Percentiles rank a stretch among this genome's conserved stretches.
phyloP scores from a whole-genome alignment of 2,113 vertebrate genomes.

The Oophaga pumilio region DNA sequence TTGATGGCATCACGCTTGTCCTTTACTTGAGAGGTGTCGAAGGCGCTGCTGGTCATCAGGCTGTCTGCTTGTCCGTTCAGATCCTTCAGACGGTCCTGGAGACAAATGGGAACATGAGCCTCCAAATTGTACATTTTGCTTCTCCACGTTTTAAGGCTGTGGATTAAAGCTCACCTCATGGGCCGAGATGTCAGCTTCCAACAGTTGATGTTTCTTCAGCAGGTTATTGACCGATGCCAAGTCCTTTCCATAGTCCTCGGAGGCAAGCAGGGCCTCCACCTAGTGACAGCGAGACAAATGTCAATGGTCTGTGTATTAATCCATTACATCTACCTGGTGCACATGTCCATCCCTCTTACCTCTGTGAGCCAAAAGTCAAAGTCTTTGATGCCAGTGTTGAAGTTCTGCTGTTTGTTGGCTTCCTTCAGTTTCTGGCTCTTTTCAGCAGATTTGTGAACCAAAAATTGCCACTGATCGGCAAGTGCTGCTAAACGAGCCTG shows the following conservation, averaged over 20 bases:
- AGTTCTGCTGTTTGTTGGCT: constrained; percentile 98
- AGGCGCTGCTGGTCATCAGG: constrained; percentile 93
- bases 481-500: constrained; percentile 87
- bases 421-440: constrained; percentile 99
- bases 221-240: constrained; percentile 97
- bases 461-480: constrained; percentile 97
- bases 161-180: constrained; percentile 81
- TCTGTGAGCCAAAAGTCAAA: constrained; percentile 99
- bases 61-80: constrained; percentile 96
- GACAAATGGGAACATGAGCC: background rate
- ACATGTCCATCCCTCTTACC: constrained; percentile 69
- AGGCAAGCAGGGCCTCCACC: constrained; percentile 96
- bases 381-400: constrained; percentile 98
- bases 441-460: constrained; percentile 96
- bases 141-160: background rate
- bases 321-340: background rate
- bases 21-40: constrained; percentile 94
- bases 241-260: constrained; percentile 98
- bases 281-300: constrained; percentile 59
- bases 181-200: constrained; percentile 97
- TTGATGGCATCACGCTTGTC: constrained; percentile 93
- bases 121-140: background rate
- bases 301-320: background rate
- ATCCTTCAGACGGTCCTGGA: constrained; percentile 94
- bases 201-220: constrained; percentile 94